A percentile compares a stretch with the other conserved stretches of the same genome.
Evolutionary conservation across 2,888 invertebrate genomes (phyloP).

Genomic region (Polymixis lichenea): DNA sequence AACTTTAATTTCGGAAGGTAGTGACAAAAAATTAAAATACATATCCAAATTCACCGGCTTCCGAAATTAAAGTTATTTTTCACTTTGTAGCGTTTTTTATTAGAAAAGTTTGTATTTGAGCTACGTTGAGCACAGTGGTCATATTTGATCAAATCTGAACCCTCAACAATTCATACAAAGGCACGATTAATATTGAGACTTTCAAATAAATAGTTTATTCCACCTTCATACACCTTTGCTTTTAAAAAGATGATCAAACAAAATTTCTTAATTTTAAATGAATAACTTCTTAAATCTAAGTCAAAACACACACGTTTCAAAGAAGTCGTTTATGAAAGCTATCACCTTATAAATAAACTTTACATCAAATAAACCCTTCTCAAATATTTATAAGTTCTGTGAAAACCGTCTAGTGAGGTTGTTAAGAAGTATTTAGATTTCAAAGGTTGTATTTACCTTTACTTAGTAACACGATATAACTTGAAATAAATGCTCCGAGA

Average conservation of each 20-base stretch:
- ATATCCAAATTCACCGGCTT: too few relatives aligned
- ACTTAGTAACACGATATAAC: conserved; percentile 43
- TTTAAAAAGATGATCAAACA: conserved; percentile 5
- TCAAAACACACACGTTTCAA: conserved; percentile 9
- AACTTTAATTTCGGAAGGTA: too few relatives aligned
- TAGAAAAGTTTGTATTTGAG: background rate
- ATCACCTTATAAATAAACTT: conserved; percentile 27
- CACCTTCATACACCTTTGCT: background rate
- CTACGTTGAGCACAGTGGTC: background rate
- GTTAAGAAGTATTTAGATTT: conserved; percentile 36
- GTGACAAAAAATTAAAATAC: too few relatives aligned
- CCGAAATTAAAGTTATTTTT: too few relatives aligned
- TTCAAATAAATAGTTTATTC: conserved; percentile 7
- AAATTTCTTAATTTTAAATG: background rate
- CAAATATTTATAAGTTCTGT: background rate
- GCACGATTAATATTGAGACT: conserved; percentile 6
- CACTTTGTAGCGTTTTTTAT: conserved; percentile 25
- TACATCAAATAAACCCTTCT: conserved; percentile 21
- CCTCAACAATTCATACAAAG: conserved; percentile 18
- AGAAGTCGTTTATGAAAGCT: conserved; percentile 1
- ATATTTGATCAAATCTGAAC: conserved; percentile 10
- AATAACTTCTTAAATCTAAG: conserved; percentile 3
- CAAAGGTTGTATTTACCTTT: conserved; percentile 38
- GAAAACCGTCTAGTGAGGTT: conserved; percentile 10
- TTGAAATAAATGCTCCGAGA: conserved; percentile 33